Evolutionary conservation across 2,113 vertebrate species (phyloP), one percentile per base, ranked within the genome.

Genomic region (Apistogramma diplotaenia): DNA sequence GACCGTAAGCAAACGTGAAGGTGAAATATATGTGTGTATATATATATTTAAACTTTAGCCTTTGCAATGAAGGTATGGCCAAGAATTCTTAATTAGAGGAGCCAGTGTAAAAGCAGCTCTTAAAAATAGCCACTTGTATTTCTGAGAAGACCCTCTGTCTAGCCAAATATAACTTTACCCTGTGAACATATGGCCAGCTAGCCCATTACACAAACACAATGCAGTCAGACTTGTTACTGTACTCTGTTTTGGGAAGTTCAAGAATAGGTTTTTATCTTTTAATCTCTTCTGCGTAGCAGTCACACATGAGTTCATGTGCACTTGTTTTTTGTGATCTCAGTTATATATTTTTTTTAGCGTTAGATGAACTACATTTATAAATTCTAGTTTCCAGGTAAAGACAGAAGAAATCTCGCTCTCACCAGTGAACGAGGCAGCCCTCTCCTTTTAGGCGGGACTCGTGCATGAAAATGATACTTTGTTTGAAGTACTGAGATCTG

Each of bases 391-490:
- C 11, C 40, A 72, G n/a, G 57, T 33, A 8, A 40, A 80, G 21
- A 76, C 13, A 54, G 1, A 81, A 75, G 54, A 4, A 16, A 35
- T 78, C 46, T 21, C 43, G 72, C 4, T 84, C 94, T 95, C 95
- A 99, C 97, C 98, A 99, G 89, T 99, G 97, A 62, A 99, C 97
- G 1, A 99, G 95, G 84, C 97, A 98, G 91, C 97, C 96, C 90
- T 98, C 96, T 70, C 97, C 95, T 81, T 94, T 94, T 74, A 98
- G 96, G 0, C 97, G 95, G 78, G 96, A 98, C 84, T 99, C 96
- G n/a, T 99, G 97, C 85, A 98, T 98, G 90, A 99, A 98, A 58
- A 90, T 90, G 87, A 98, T 98, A 83, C 97, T 99, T 86, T 98
- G 95, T 94, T 97, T 98, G 92, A 99, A 99, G 95, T 99, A 96